These are phyloP conservation scores for Monopis laevigella DNA, from an alignment of 2,888 invertebrate genomes.

Conservation along the genomic window DNA sequence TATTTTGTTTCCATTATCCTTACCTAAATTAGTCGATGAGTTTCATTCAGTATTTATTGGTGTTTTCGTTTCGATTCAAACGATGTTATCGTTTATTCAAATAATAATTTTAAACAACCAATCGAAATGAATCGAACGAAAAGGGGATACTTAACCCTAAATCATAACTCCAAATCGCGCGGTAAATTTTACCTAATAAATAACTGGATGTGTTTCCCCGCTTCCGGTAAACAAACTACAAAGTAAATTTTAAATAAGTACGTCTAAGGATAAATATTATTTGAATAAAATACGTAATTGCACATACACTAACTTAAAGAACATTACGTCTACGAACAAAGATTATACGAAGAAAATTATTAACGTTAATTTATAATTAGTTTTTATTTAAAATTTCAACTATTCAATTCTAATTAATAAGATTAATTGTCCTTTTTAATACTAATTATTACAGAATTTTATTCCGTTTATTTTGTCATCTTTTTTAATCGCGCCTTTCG, in stretches of 20 bases:
- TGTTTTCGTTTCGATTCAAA: constrained; percentile 62
- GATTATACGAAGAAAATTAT: constrained; percentile 34
- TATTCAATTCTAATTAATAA: background rate
- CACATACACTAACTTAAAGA: constrained; percentile 50
- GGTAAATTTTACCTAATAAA: constrained; percentile 57
- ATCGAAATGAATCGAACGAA: constrained; percentile 13
- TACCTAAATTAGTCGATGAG: constrained; percentile 62
- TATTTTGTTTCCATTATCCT: constrained; percentile 37
- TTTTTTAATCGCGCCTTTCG: background rate
- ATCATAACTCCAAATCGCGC: constrained; percentile 4
- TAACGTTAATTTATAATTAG: no score
- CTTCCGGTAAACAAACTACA: constrained; percentile 45
- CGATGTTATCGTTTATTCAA: constrained; percentile 20
- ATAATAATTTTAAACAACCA: constrained; percentile 11
- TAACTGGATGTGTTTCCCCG: no score
- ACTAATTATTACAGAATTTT: constrained; percentile 8
- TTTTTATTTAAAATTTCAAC: constrained; percentile 26
- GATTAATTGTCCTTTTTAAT: constrained; percentile 3
- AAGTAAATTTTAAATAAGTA: constrained; percentile 42
- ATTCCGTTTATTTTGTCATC: constrained; percentile 9
- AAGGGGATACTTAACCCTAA: background rate
- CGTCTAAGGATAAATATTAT: constrained; percentile 46
- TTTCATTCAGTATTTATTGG: constrained; percentile 53
- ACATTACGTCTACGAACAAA: constrained; percentile 45
- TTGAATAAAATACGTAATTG: constrained; percentile 51